Evolutionary conservation across 2,113 vertebrate genomes (phyloP), one percentile per base, ranked within the genome.

Genomic region (Petaurus breviceps): DNA sequence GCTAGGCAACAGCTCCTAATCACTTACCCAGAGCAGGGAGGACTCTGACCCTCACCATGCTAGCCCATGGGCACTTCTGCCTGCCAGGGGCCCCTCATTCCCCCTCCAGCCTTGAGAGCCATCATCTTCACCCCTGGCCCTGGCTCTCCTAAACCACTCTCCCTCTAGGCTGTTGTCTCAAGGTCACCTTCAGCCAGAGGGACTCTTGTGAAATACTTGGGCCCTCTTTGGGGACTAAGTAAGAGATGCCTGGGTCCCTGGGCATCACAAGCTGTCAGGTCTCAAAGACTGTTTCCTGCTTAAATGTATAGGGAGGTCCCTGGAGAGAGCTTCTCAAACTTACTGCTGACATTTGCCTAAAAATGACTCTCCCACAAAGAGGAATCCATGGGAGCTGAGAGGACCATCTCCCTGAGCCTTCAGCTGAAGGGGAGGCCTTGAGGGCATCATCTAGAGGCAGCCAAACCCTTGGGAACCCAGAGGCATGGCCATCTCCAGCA

Each of bases 161-260:
- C 90, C 61, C 92, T 97, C 94, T 93, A 51, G 68, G 89, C n/a
- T 77, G 50, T 11, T 51, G 68, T 93, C 84, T 91, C 95, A 92
- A 93, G 95, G 94, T 97, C 89, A 2, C 92, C 91, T 96, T 90
- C 92, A 97, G 90, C 68, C 46, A 24, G 93, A 93, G 51, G 95
- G 90, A 90, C 12, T 91, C 92, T 93, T 31, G 0, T 93, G 92
- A 95, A 95, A 96, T 91, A 57, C 92, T 0, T n/a, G 22, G 53
- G 84, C 43, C 92, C 93, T 95, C 90, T 94, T 50, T 46, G 95
- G 89, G 77, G 55, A 12, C 94, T 28, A 52, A 91, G 92, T 77
- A 77, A 92, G 68, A 37, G 91, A 54, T 50, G 26, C n/a, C 91
- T 50, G 89, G n/a, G 90, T 95, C 94, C 89, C 52, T 89, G 46